Evolutionary conservation across 2,888 invertebrate genomes (phyloP), one percentile per base, ranked within the genome.

Genomic region (Aspidiotus rigidus): DNA sequence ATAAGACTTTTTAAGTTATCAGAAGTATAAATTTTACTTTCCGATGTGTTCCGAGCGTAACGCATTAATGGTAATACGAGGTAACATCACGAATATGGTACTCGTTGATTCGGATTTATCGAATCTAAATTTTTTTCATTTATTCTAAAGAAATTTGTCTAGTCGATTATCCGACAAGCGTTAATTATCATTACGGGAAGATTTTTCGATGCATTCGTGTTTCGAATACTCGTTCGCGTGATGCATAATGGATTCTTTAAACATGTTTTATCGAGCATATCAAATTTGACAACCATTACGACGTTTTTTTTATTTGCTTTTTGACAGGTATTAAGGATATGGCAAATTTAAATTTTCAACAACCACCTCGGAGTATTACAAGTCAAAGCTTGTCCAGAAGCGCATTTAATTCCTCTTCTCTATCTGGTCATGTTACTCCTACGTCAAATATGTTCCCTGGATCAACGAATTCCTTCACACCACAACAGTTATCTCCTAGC

Each of bases 341-440:
- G 90, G 91, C 91, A 84, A 91, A 90, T 85, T 85, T 91, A 86
- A 91, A 91, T 84, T 90, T 90, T 83, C 88, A 88, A 81, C 88
- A 87, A 82, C 87, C 88, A 76, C 90, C 90, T 81, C 86, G 91
- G 83, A 91, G 88, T 84, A 86, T 91, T 83, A 88, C 89, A 80
- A 85, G 84, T 79, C 82, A 87, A 78, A 82, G 83, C 76, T 82
- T 84, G 79, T 83, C 83, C 73, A 83, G 83, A 80, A 83, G 84
- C 77, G 83, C 82, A 72, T 85, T 85, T 78, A 83, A 83, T 76
- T 83, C 82, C 78, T 84, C 83, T 79, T 84, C 86, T 76, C 82
- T 87, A 77, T 83, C 86, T 75, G 87, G 87, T 78, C 87, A 87
- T 85, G 86, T 87, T 78, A 87, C 87, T 74, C 87, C 87, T 74